phyloP scores from a whole-genome alignment of 1,140 invertebrate species.

The Antheraea pernyi region DNA sequence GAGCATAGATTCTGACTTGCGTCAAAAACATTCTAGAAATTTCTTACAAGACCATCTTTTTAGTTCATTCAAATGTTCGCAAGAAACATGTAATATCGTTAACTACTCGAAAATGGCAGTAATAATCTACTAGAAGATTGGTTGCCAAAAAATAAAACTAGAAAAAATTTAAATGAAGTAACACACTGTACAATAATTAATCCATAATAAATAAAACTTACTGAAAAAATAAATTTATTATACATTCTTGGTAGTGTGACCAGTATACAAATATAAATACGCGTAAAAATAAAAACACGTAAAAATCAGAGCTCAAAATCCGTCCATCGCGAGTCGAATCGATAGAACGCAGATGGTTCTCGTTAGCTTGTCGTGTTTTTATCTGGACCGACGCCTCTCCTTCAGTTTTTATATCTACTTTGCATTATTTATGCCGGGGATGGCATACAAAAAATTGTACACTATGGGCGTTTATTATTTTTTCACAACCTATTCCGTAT shows the following conservation, averaged over 20 bases:
- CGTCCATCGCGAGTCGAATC: constrained; percentile 5
- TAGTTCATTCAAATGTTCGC: too few species aligned
- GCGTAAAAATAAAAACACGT: background rate
- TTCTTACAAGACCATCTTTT: too few species aligned
- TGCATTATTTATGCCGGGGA: constrained; percentile 6
- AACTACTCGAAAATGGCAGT: too few species aligned
- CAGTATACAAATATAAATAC: background rate
- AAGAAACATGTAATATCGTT: too few species aligned
- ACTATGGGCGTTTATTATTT: background rate
- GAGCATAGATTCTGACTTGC: too few species aligned
- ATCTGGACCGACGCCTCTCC: background rate
- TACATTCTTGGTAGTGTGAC: background rate
- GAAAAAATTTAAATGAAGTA: too few species aligned
- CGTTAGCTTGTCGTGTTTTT: constrained; percentile 15
- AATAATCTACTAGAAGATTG: too few species aligned
- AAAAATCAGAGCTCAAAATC: constrained; percentile 6
- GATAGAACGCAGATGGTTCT: constrained; percentile 15
- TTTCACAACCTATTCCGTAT: background rate
- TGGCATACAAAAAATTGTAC: background rate
- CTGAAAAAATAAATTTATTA: background rate
- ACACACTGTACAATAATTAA: too few species aligned
- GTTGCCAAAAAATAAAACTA: too few species aligned
- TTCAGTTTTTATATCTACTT: constrained; percentile 6
- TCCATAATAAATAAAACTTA: too few species aligned
- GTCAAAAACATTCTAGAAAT: too few species aligned